Evolutionary conservation across 2,113 vertebrate genomes (phyloP).

Genomic region (Aplodontia rufa): DNA sequence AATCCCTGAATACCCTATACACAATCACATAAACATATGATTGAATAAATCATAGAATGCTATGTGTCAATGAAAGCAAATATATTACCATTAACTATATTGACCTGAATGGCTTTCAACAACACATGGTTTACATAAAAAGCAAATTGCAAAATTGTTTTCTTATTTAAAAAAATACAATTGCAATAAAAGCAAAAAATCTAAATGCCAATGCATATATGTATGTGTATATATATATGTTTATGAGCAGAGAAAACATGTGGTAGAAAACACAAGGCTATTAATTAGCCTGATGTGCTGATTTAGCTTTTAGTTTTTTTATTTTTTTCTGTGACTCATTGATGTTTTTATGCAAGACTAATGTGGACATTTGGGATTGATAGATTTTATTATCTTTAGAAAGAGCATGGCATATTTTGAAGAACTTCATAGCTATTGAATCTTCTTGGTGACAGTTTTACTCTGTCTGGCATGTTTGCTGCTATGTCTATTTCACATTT

Average conservation of each 20-base stretch:
- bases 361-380: constrained; percentile 47
- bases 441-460: constrained; percentile 43
- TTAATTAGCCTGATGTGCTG: not conserved
- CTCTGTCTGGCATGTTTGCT: not conserved
- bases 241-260: not conserved
- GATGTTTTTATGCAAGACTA: not conserved
- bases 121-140: not conserved
- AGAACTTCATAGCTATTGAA: not conserved
- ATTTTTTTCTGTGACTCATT: constrained; percentile 28
- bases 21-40: too few relatives aligned
- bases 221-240: not conserved
- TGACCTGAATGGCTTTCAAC: not conserved
- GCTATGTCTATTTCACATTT: constrained; percentile 34
- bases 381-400: constrained; percentile 46
- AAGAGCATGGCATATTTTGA: not conserved
- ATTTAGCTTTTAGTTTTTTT: not conserved
- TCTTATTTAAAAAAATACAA: not conserved
- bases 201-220: not conserved
- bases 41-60: not conserved
- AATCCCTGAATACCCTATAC: not conserved
- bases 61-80: not conserved
- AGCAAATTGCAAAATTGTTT: not conserved
- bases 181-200: not conserved
- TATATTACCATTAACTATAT: not conserved
- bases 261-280: not conserved